phyloP scores from a whole-genome alignment of 2,113 vertebrate genomes.

The Gymnogyps californianus region DNA sequence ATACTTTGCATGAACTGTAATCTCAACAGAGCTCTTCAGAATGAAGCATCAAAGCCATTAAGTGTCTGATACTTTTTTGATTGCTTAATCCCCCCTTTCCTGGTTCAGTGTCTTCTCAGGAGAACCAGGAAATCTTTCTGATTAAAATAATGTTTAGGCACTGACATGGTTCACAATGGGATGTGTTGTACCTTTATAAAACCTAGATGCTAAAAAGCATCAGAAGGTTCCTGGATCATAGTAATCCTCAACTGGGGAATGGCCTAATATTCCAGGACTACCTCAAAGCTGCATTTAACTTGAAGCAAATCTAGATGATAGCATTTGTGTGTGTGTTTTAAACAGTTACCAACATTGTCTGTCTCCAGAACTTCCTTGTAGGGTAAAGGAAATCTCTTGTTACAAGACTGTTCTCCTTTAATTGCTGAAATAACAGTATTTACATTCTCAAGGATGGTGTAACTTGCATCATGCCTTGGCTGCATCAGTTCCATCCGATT shows the following conservation, averaged over 20 bases:
- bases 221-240: not conserved
- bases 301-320: not conserved
- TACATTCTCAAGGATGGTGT: rapidly evolving
- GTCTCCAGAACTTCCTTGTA: not conserved
- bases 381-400: not conserved
- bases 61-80: slow-evolving; percentile 21
- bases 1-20: not conserved
- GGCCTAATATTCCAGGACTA: not conserved
- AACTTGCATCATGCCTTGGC: not conserved
- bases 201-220: not conserved
- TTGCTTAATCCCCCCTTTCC: slow-evolving; percentile 13
- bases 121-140: not conserved
- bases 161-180: not conserved
- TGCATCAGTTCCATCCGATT: not conserved
- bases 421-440: not conserved
- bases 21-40: not conserved
- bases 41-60: slow-evolving; percentile 1
- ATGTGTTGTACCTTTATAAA: not conserved
- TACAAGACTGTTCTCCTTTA: not conserved
- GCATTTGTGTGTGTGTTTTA: not conserved
- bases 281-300: not conserved
- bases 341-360: not conserved
- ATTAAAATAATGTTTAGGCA: not conserved
- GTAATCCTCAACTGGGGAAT: not conserved
- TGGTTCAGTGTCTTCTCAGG: slow-evolving; percentile 11